Base-by-base conservation (phyloP, 2,797 vertebrate genomes). In the Rhynchotus rufescens region DNA sequence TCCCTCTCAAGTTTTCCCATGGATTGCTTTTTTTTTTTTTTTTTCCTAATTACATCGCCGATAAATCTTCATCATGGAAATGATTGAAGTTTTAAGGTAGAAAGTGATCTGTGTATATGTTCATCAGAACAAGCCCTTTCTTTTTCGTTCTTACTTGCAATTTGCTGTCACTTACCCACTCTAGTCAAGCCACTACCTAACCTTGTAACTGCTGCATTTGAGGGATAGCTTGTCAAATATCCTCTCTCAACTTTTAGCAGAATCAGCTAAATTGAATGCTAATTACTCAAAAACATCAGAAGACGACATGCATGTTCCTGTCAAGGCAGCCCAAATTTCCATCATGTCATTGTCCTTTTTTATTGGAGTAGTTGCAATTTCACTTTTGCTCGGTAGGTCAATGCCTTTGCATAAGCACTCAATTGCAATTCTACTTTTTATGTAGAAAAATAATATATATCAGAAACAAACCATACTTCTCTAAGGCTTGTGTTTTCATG, bases 1-100 rank as follows among this genome's bases (percentile, higher is more conserved):
- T 80, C 12, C n/a, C 69, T 7, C 28, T 7, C 28, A 73, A 38
- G 30, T n/a, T 76, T 52, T 40, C 21, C 9, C 9, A 23, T 0
- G 0, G 19, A 19, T 51, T 75, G 3, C 47, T 16, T 73, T 59
- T 36, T 36, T 10, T 36, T 36, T 52, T 16, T 30, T 47, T 54
- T 52, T 19, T 30, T 42, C 36, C 7, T 36, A 4, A 4, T 60
- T 67, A 17, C 0, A 0, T 51, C 13, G 21, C 59, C 23, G 9
- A 9, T 56, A 2, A 16, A 7, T 56, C 42, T 75, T 6, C 10
- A 12, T 49, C 12, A 15, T 19, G 23, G 14, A 73, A 36, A 20
- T 20, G 5, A 20, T 69, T 54, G 73, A n/a, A 13, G 20, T 49
- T 76, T 16, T 6, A 38, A n/a, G 5, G 38, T 13, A 51, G 22